Evolutionary conservation across 30 jellyfish, hydroid and myxozoan species (phyloP), one percentile per base, ranked within the genome.

Genomic region (Chironex yamaguchii): DNA sequence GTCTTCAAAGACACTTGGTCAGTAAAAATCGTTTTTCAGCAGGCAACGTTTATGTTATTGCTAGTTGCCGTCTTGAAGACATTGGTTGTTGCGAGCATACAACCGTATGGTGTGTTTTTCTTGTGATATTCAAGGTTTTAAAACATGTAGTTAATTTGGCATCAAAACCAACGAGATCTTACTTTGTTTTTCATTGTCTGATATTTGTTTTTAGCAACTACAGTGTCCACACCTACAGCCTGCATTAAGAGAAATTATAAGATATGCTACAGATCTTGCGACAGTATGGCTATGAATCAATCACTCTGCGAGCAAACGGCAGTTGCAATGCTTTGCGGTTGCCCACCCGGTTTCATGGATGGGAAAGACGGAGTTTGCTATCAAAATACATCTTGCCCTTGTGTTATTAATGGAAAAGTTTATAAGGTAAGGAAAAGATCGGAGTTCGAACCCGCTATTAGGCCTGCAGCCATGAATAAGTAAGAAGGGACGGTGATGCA

Each of bases 201-300:
- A 11, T 2, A 52, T 42, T 42, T 42, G 13, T 6, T 42, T 42
- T 9, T 17, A 42, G 58, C 13, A 42, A 42, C 58, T 42, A 42
- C 58, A 42, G 13, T 17, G 17, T 42, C 58, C 58, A 42, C 9
- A 6, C 58, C 58, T 42, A 66, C 94, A 27, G 53, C 85, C 13
- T 90, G 97, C 52, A 90, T 89, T 67, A 13, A 3, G n/a, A 84
- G 76, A 69, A 30, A 87, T 1, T 76, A 79, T 11, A 80, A 96
- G 62, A 32, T 83, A 14, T 90, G 97, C 84, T 49, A 71, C 14
- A 74, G 92, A 35, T 80, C 97, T 3, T 90, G 97, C 53, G 93
- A 90, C 36, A 36, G 93, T 14, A 49, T 90, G 68, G 87, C 97
- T 3, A 67, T 25, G 2, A 79, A 84, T 21, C 92, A 79, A 11